Evolutionary conservation across 2,113 vertebrate genomes (phyloP), one percentile per base, ranked within the genome.

Genomic region (Tyto alba): DNA sequence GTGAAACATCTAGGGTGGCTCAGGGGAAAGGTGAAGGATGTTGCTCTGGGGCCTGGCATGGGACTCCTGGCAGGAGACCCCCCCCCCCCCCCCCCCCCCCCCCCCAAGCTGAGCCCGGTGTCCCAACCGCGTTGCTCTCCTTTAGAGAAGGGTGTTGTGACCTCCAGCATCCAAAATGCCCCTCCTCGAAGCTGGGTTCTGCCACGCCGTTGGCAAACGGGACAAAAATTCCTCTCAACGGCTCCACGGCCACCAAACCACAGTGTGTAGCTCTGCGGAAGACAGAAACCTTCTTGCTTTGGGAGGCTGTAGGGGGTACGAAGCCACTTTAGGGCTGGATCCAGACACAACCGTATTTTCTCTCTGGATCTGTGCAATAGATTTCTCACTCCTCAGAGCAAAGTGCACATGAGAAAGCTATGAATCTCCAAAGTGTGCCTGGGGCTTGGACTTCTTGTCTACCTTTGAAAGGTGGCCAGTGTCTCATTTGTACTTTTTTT

Each of bases 41-140:
- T 29, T 38, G 23, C 47, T 50, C 13, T 6, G 43, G 27, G 3
- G 15, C 7, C 15, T 8, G 12, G 20, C 18, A 2, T 5, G 41
- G 74, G 10, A 50, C n/a, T n/a, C n/a, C n/a, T n/a, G n/a, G n/a
- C n/a, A n/a, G 63, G 38, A 86, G 16, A 21, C 2, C 9, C 32
- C 5, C 10, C 9, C 1, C 14, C 72, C n/a, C n/a, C 2, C 9
- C 32, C 5, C 10, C 9, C 1, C 14, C 72, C 2, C 9, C 32
- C 5, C 10, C 9, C 1, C 14, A 68, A 62, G 29, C 74, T 30
- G 30, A 26, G 22, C 9, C 45, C 21, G 40, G 10, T 7, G 26
- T 48, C 41, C 63, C 41, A 50, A 50, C 62, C 2, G 2, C 3
- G 2, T 87, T 55, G 22, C 8, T 57, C 7, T 62, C 50, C 50